Conservation (phyloP, 2,797 vertebrate species). For the Pagetopsis macropterus region DNA sequence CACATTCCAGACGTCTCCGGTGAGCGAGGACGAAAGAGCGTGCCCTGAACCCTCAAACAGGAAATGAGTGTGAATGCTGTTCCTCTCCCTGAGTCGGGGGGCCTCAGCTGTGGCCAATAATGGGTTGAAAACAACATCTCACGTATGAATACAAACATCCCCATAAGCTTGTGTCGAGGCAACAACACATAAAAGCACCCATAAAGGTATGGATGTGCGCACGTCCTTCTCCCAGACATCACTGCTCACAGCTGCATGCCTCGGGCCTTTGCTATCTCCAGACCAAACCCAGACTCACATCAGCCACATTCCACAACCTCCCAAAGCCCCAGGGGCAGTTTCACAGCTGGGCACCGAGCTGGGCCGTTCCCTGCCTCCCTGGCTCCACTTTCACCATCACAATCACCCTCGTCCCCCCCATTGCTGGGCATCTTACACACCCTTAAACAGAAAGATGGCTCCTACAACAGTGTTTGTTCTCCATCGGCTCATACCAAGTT, state of each 20-base stretch:
- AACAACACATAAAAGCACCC: slow-evolving; percentile 18
- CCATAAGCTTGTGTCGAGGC: slow-evolving; percentile 17
- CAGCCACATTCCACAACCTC: slow-evolving; percentile 74
- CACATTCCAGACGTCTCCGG: slow-evolving; percentile 64
- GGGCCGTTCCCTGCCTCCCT: slow-evolving; percentile 45
- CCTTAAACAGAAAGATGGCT: slow-evolving; percentile 30
- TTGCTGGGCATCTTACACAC: slow-evolving; percentile 14
- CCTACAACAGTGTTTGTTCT: slow-evolving; percentile 13
- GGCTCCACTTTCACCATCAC: slow-evolving; percentile 35
- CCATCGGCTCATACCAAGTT: slow-evolving; percentile 38
- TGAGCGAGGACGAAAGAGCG: slow-evolving; percentile 30
- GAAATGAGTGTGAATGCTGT: slow-evolving; percentile 71
- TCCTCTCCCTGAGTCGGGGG: slow-evolving; percentile 51
- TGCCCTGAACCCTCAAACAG: slow-evolving; percentile 66
- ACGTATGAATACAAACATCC: slow-evolving; percentile 46
- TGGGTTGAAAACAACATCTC: slow-evolving; percentile 28
- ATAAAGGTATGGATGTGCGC: slow-evolving; percentile 35
- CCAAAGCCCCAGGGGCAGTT: slow-evolving; percentile 62
- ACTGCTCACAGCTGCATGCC: slow-evolving; percentile 73
- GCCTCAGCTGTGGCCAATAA: slow-evolving; percentile 40
- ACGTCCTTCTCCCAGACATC: slow-evolving; percentile 49
- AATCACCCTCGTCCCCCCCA: not conserved
- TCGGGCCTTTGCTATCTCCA: slow-evolving; percentile 52
- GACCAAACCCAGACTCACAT: slow-evolving; percentile 67
- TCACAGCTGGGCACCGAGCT: slow-evolving; percentile 73